Evolutionary conservation across 1,140 invertebrate genomes (phyloP).

Genomic region (Tenebrio molitor): DNA sequence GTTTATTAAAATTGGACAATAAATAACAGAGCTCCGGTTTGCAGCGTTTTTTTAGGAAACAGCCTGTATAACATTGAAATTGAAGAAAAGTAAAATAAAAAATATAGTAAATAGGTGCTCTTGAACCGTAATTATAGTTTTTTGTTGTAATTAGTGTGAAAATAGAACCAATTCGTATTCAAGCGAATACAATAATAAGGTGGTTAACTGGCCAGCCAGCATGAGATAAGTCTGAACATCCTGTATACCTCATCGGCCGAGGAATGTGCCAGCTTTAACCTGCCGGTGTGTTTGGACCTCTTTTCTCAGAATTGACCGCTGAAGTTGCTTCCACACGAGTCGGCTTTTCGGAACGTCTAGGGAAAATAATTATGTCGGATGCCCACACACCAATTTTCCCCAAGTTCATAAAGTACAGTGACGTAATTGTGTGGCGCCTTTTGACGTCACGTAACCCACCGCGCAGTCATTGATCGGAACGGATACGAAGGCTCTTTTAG

Average conservation of each 20-base stretch:
- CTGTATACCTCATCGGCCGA: slow-evolving; percentile 2
- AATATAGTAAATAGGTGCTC: no score
- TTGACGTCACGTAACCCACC: slow-evolving; percentile 33
- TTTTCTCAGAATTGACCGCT: slow-evolving; percentile 30
- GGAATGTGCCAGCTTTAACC: slow-evolving; percentile 34
- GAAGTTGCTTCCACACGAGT: not conserved
- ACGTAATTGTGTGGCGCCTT: slow-evolving; percentile 29
- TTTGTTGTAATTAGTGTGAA: no score
- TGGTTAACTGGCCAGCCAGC: no score
- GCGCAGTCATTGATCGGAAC: slow-evolving; percentile 32
- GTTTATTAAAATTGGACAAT: no score
- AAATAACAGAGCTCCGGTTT: no score
- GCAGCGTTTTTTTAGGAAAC: no score
- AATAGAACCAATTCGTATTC: no score
- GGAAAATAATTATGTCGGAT: not conserved
- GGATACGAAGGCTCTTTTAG: not conserved
- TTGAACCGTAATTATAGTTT: no score
- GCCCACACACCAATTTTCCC: slow-evolving; percentile 24
- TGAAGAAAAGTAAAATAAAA: no score
- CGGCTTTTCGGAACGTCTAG: not conserved
- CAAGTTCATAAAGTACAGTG: slow-evolving; percentile 17
- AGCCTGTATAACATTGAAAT: no score
- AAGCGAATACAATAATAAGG: no score
- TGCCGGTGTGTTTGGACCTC: slow-evolving; percentile 25
- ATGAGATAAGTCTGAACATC: slow-evolving; percentile 30